Conservation (phyloP, 2,113 vertebrate species). For the Coturnix japonica region DNA sequence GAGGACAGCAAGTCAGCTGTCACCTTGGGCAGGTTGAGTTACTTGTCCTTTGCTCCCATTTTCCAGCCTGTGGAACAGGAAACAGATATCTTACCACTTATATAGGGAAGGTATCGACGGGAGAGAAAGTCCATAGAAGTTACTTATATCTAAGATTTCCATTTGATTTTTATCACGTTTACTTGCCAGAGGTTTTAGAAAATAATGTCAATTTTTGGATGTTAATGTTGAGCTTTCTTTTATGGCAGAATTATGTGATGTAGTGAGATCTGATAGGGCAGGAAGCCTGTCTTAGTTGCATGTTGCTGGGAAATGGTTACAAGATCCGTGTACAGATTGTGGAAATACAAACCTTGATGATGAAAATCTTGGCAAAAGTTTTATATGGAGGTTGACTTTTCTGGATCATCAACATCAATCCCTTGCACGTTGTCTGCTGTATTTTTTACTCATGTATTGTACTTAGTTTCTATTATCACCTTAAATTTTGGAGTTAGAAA, state of each 20-base stretch:
- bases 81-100: background rate
- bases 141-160: background rate
- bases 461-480: background rate
- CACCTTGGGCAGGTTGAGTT: slow-evolving; percentile 24
- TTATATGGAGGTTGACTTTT: background rate
- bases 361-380: background rate
- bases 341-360: background rate
- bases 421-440: background rate
- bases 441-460: fast-evolving
- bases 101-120: background rate
- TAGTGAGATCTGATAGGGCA: background rate
- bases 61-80: background rate
- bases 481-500: background rate
- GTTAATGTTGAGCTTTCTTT: background rate
- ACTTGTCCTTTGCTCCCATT: background rate
- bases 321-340: background rate
- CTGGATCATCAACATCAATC: background rate
- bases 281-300: background rate
- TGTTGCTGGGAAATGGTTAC: background rate
- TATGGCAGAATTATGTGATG: background rate
- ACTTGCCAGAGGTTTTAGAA: background rate
- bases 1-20: slow-evolving; percentile 34
- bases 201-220: background rate
- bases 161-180: background rate
- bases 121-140: background rate